A percentile compares a stretch with the other conserved stretches of the same genome.
Conservation (phyloP, 2,797 vertebrate species). For the Silurus lanzhouensis region DNA sequence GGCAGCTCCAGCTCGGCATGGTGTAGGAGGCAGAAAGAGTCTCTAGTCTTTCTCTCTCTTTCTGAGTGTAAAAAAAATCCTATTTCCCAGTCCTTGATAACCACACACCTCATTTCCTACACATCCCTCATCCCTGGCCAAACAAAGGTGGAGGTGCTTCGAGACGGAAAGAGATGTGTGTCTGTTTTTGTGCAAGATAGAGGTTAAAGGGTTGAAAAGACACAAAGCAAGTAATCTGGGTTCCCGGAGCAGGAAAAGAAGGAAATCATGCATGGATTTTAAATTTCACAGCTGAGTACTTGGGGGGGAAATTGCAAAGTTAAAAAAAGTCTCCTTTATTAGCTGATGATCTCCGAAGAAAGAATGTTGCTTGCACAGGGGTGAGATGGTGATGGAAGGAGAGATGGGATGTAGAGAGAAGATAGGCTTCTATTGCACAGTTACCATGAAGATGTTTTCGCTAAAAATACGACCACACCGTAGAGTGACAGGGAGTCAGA, state of each 20-base stretch:
- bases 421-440: conserved; percentile 57
- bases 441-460: conserved; percentile 30
- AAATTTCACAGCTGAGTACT: conserved; percentile 82
- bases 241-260: conserved; percentile 52
- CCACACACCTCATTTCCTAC: conserved; percentile 74
- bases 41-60: conserved; percentile 68
- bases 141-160: conserved; percentile 63
- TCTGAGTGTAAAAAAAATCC: conserved; percentile 70
- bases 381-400: conserved; percentile 39
- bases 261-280: conserved; percentile 78
- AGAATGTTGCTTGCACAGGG: conserved; percentile 62
- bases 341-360: conserved; percentile 65
- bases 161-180: conserved; percentile 33
- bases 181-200: conserved; percentile 41
- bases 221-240: conserved; percentile 52
- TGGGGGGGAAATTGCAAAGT: conserved; percentile 74
- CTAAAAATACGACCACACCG: conserved; percentile 63
- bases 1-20: conserved; percentile 23
- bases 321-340: conserved; percentile 67
- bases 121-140: conserved; percentile 63
- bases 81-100: conserved; percentile 71
- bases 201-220: conserved; percentile 52
- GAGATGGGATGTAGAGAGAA: neutral
- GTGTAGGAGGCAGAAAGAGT: conserved; percentile 44
- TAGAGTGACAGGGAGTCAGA: conserved; percentile 67